Percentiles rank a stretch among this genome's conserved stretches.
These are phyloP conservation scores for Rhingia campestris DNA, from an alignment of 2,888 invertebrate species.

Conservation along the genomic window DNA sequence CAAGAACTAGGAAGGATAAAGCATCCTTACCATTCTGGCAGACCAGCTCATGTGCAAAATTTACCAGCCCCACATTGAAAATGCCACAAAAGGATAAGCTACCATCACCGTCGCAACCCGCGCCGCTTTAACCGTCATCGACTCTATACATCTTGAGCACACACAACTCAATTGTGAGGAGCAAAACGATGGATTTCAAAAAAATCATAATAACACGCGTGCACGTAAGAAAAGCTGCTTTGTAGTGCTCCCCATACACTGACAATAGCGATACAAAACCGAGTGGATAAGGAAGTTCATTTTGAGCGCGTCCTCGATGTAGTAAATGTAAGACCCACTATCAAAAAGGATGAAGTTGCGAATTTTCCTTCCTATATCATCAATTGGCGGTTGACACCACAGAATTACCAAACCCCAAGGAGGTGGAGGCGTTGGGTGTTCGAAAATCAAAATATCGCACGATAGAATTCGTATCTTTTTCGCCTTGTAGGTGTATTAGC, in stretches of 20 bases:
- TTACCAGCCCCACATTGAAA: constrained; percentile 56
- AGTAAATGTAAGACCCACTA: constrained; percentile 33
- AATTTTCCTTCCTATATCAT: constrained; percentile 36
- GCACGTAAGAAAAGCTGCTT: constrained; percentile 51
- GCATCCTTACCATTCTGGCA: constrained; percentile 49
- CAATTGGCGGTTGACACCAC: constrained; percentile 66
- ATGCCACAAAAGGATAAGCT: constrained; percentile 71
- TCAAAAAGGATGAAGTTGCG: constrained; percentile 50
- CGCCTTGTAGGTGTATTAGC: constrained; percentile 1
- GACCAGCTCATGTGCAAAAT: constrained; percentile 64
- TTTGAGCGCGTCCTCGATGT: constrained; percentile 14
- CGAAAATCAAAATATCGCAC: constrained; percentile 18
- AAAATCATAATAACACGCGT: constrained; percentile 46
- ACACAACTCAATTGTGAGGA: constrained; percentile 34
- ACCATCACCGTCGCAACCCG: constrained; percentile 18
- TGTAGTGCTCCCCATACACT: constrained; percentile 26
- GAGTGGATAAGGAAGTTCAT: constrained; percentile 34
- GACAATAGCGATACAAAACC: constrained; percentile 49
- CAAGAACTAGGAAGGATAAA: constrained; percentile 40
- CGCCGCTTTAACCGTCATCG: constrained; percentile 63
- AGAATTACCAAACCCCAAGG: background rate
- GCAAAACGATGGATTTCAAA: background rate
- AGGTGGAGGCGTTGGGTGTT: background rate
- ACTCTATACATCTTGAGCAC: constrained; percentile 23
- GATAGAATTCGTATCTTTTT: constrained; percentile 14